These are phyloP conservation scores for Tapirus indicus DNA, from an alignment of 2,797 vertebrate species.

Conservation along the genomic window DNA sequence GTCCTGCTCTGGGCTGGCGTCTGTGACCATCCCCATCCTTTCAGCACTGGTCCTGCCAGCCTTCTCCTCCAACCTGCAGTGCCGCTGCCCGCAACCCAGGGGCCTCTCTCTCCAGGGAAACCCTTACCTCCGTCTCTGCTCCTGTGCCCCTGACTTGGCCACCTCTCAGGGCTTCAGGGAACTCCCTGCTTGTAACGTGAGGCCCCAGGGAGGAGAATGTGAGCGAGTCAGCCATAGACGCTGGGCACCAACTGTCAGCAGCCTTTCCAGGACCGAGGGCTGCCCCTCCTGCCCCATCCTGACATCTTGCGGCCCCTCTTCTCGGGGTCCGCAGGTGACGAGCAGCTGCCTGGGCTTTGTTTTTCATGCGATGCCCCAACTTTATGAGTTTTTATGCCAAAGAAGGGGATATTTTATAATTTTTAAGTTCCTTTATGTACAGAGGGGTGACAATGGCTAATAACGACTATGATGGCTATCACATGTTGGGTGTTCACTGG, in stretches of 20 bases:
- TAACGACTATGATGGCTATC: not conserved
- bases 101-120: not conserved
- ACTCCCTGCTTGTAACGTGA: not conserved
- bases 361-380: not conserved
- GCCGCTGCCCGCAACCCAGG: not conserved
- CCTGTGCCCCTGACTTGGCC: not conserved
- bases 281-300: not conserved
- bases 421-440: not conserved
- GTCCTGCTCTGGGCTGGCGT: not conserved
- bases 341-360: not conserved
- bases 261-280: not conserved
- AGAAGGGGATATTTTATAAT: too few species aligned
- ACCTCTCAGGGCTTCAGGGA: not conserved
- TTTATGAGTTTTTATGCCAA: not conserved
- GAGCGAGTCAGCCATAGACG: not conserved
- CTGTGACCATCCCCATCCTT: accelerated
- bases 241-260: not conserved
- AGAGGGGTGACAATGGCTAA: too few species aligned
- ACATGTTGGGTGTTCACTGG: not conserved
- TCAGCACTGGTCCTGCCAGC: not conserved
- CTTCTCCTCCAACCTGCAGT: not conserved
- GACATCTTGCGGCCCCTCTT: too few species aligned
- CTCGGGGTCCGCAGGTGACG: accelerated
- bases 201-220: too few species aligned
- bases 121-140: not conserved